A percentile compares a stretch with the other conserved stretches of the same genome.
Evolutionary conservation across 35 echinoderm and acorn worm genomes (phyloP).

Genomic region (Chiridota heheva): DNA sequence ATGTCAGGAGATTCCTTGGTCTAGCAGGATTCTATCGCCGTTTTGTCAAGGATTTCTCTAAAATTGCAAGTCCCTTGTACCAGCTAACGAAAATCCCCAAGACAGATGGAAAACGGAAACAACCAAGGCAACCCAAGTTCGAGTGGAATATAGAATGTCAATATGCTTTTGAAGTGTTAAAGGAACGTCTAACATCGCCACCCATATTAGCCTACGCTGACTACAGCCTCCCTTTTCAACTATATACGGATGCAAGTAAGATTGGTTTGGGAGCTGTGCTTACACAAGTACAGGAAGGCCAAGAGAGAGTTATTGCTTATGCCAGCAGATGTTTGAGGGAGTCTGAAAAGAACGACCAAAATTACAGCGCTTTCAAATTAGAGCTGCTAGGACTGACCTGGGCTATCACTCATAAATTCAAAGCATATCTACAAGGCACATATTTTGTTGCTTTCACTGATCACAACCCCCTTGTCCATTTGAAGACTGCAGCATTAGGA

Average conservation of each 20-base stretch:
- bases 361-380: neutral
- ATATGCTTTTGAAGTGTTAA: constrained; percentile 30
- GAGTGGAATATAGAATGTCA: constrained; percentile 36
- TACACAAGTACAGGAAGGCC: constrained; percentile 8
- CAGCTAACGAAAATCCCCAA: constrained; percentile 11
- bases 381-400: neutral
- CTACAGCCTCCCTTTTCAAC: constrained; percentile 29
- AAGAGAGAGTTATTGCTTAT: constrained; percentile 23
- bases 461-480: too few relatives aligned
- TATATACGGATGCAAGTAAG: constrained; percentile 40
- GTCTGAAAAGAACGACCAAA: neutral
- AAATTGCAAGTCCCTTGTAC: constrained; percentile 47
- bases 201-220: constrained; percentile 47
- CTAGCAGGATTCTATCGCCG: constrained; percentile 51
- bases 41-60: constrained; percentile 48
- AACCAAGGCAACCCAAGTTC: neutral
- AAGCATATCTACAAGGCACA: neutral
- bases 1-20: constrained; percentile 41
- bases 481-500: too few relatives aligned
- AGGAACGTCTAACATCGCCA: constrained; percentile 5
- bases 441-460: too few relatives aligned
- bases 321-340: neutral
- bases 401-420: neutral
- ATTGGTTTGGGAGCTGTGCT: constrained; percentile 34
- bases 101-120: too few relatives aligned